These are phyloP conservation scores for Anseranas semipalmata DNA, from an alignment of 2,113 vertebrate species.

Conservation along the genomic window DNA sequence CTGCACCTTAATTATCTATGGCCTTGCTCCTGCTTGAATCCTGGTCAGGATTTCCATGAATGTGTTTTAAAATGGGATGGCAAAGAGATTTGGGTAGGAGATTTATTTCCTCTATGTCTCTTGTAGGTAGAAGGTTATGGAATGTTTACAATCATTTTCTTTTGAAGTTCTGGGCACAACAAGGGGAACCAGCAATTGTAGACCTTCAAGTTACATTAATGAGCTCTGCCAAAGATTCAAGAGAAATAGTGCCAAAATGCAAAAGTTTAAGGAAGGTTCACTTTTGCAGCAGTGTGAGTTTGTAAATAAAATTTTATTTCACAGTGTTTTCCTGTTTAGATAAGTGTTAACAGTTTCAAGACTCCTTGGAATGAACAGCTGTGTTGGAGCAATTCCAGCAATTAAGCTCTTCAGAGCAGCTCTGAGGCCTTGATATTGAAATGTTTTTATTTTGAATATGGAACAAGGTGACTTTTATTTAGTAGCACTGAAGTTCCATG, in stretches of 20 bases:
- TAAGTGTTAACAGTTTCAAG: constrained; percentile 58
- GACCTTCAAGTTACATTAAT: not conserved
- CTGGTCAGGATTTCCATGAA: not conserved
- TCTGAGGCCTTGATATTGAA: not conserved
- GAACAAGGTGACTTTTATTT: not conserved
- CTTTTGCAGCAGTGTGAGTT: constrained; percentile 46
- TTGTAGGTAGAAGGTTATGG: not conserved
- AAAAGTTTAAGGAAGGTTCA: constrained; percentile 24
- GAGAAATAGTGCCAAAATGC: not conserved
- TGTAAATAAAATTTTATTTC: constrained; percentile 61
- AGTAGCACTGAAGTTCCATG: not conserved
- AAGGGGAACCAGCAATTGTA: not conserved
- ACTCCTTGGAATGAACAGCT: constrained; percentile 49
- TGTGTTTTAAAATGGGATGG: not conserved
- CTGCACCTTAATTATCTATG: not conserved
- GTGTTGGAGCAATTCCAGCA: not conserved
- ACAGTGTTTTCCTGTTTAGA: constrained; percentile 57
- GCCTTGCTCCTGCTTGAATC: not conserved
- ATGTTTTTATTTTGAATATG: not conserved
- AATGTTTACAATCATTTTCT: not conserved
- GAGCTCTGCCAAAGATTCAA: not conserved
- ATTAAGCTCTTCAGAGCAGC: not conserved
- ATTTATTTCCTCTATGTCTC: not conserved
- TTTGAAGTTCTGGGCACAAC: constrained; percentile 1
- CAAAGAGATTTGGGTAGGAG: not conserved